phyloP scores from a whole-genome alignment of 2,888 invertebrate species.

The Caenorhabditis uteleia region DNA sequence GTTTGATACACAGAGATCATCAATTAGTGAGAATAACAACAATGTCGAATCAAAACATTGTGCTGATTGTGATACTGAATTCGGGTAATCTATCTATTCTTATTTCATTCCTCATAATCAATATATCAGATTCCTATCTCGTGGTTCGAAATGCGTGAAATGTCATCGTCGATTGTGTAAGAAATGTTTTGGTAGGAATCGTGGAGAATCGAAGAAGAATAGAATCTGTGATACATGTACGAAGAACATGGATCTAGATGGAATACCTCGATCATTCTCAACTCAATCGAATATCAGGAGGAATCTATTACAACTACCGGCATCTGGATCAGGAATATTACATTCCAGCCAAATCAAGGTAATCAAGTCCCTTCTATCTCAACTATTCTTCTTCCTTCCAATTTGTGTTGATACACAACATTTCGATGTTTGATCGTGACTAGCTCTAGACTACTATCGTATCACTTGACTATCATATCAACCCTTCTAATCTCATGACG shows the following conservation, averaged over 20 bases:
- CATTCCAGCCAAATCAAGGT: constrained; percentile 48
- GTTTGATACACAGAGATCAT: constrained; percentile 43
- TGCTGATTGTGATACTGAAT: constrained; percentile 63
- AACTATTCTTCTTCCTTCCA: too few relatives aligned
- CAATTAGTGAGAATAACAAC: constrained; percentile 38
- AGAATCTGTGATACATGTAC: constrained; percentile 56
- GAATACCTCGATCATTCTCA: constrained; percentile 41
- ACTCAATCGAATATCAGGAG: constrained; percentile 26
- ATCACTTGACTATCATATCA: too few relatives aligned
- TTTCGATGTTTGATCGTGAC: too few relatives aligned
- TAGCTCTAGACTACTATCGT: too few relatives aligned
- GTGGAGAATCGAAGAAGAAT: constrained; percentile 49
- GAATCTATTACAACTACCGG: constrained; percentile 43
- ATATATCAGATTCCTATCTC: constrained; percentile 35
- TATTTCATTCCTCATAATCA: not conserved
- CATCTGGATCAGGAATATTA: constrained; percentile 35
- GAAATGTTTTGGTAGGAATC: constrained; percentile 63
- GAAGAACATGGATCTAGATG: constrained; percentile 44
- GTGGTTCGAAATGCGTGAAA: constrained; percentile 49
- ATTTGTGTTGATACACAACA: too few relatives aligned
- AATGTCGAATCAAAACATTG: constrained; percentile 53
- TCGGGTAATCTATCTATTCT: constrained; percentile 37
- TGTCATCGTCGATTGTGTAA: constrained; percentile 63
- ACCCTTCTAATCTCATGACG: too few relatives aligned
- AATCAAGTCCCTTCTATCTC: too few relatives aligned